Base-by-base conservation (phyloP, 2,888 invertebrate species). In the Tinea trinotella region DNA sequence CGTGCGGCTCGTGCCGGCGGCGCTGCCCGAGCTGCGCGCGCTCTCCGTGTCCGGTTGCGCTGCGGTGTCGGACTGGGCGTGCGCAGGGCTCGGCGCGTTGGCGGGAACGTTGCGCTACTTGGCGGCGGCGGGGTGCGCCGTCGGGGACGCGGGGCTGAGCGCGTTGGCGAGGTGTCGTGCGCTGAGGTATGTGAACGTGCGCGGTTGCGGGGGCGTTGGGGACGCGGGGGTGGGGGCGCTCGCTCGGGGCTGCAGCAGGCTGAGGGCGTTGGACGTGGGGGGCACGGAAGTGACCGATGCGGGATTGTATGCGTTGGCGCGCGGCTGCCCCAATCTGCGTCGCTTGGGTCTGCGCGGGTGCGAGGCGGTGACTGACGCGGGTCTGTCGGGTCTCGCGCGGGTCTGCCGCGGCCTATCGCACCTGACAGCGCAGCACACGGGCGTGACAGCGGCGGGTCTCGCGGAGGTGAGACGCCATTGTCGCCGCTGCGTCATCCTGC, bases 281-380 rank as follows among this genome's bases (percentile, higher is more conserved):
- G 97, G 97, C 70, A 97, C 97, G 75, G 97, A 97, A 77, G 93
- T 97, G 0, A 96, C 95, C 20, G 97, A 97, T 75, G 91, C 93
- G 19, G 96, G 96, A 0, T 81, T 97, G 52, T 89, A 93, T 66
- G 93, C 94, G 3, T 87, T 97, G 1, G 95, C 96, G 0, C 93
- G 95, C 61, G 93, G 94, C 67, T 96, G 96, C 72, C 95, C 95
- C 0, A 96, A 97, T 71, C 83, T 97, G 54, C 94, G 95, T 75
- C 96, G 96, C 75, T 84, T 97, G 52, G 96, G 96, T 59, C 84
- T 97, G 54, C 90, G 96, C 65, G 95, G 95, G 64, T 97, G 97
- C 82, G 96, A 97, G 82, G 89, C 95, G 64, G 90, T 97, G 22
- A 96, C 96, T 1, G 97, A 97, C 72, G 89, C 93, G 54, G 97